Evolutionary conservation across 2,797 vertebrate species (phyloP).

Genomic region (Kryptopterus vitreolus): DNA sequence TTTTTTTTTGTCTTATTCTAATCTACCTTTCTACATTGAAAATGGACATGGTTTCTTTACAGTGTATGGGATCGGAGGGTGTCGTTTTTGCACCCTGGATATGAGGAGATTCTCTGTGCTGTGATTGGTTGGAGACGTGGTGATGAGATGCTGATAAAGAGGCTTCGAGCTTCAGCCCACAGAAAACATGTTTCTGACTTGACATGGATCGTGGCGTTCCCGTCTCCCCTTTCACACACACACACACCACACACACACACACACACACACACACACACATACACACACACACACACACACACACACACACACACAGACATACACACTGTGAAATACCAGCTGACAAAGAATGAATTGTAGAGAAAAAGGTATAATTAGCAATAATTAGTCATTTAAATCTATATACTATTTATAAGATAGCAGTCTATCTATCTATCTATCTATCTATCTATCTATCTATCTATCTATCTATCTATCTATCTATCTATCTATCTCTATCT

Average conservation of each 20-base stretch:
- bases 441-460: neutral
- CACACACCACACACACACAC: constrained; percentile 11
- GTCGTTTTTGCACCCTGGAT: neutral
- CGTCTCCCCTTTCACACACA: constrained; percentile 22
- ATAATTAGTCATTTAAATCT: neutral
- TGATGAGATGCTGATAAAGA: constrained; percentile 13
- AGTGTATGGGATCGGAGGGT: neutral
- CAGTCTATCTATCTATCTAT: too few species aligned
- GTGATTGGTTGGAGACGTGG: neutral
- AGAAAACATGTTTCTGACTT: constrained; percentile 58
- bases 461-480: neutral
- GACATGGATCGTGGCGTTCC: constrained; percentile 45
- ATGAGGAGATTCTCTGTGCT: neutral
- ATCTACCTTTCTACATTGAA: neutral
- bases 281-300: constrained; percentile 12
- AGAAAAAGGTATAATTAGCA: neutral
- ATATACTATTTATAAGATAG: neutral
- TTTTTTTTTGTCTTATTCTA: too few species aligned
- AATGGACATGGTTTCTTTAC: neutral
- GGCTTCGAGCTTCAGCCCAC: constrained; percentile 42
- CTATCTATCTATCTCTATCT: neutral
- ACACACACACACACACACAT: constrained; percentile 20
- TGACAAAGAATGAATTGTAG: neutral
- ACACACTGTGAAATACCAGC: constrained; percentile 11
- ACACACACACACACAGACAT: constrained; percentile 2